A percentile compares a stretch with the other conserved stretches of the same genome.
phyloP scores from a whole-genome alignment of 2,113 vertebrate genomes.

The Hipposideros armiger region DNA sequence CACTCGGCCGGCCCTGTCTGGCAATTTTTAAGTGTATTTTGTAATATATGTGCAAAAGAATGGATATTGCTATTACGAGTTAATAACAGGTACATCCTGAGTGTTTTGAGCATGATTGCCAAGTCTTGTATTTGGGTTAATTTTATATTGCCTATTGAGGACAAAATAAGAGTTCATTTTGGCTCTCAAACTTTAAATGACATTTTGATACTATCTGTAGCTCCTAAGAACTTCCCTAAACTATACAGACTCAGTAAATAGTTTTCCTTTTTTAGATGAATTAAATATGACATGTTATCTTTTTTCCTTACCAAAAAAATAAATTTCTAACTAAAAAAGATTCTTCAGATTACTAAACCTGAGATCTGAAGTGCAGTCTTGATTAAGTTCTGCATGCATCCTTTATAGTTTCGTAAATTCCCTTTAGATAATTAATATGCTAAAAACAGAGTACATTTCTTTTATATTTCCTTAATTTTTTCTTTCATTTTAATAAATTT shows the following conservation, averaged over 20 bases:
- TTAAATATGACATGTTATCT: background rate
- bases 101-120: background rate
- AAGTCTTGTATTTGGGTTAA: background rate
- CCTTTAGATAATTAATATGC: background rate
- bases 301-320: background rate
- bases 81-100: background rate
- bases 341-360: background rate
- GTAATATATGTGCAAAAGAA: background rate
- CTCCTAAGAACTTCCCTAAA: background rate
- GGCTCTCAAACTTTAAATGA: conserved; percentile 1
- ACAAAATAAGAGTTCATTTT: background rate
- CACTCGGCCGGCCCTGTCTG: no score
- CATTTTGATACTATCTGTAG: conserved; percentile 5
- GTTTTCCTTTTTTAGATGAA: background rate
- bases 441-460: background rate
- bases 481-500: background rate
- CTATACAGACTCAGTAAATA: background rate
- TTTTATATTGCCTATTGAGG: background rate
- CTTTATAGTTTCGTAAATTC: background rate
- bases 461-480: background rate
- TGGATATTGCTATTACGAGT: background rate
- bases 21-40: background rate
- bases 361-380: background rate
- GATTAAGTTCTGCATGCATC: background rate
- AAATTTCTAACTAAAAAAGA: background rate